Evolutionary conservation across 2,113 vertebrate genomes (phyloP).

Genomic region (Tragelaphus buxtoni): DNA sequence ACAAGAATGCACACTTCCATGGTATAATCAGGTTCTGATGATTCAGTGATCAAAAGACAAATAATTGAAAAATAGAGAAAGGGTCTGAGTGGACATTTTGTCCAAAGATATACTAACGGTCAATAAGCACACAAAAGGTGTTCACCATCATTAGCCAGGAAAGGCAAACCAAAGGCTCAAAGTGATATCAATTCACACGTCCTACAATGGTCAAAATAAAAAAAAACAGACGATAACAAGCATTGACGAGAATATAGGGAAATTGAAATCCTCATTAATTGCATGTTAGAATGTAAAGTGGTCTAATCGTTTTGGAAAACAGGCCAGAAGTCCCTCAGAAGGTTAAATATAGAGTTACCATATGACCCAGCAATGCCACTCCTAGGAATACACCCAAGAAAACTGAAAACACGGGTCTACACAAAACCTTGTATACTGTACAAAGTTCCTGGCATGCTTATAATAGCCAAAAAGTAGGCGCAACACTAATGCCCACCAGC

Average conservation of each 20-base stretch:
- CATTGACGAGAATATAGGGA: neutral
- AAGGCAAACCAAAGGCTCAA: neutral
- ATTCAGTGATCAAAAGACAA: neutral
- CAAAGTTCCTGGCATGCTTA: neutral
- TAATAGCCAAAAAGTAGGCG: neutral
- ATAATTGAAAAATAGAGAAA: neutral
- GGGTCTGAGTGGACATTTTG: neutral
- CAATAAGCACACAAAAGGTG: neutral
- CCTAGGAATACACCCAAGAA: neutral
- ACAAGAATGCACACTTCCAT: neutral
- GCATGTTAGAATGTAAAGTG: neutral
- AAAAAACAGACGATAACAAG: neutral
- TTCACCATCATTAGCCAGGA: neutral
- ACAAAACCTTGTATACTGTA: neutral
- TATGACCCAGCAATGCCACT: neutral
- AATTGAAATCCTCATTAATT: neutral
- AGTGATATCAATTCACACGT: neutral
- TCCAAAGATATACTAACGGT: neutral
- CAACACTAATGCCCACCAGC: neutral
- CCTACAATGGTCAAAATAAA: neutral
- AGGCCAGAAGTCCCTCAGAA: neutral
- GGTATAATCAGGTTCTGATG: neutral
- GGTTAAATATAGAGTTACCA: neutral
- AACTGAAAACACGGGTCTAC: neutral
- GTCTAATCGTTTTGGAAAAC: neutral